A percentile compares a stretch with the other conserved stretches of the same genome.
phyloP scores from a whole-genome alignment of 2,888 invertebrate species.

The Drosophila quasianomalipes region DNA sequence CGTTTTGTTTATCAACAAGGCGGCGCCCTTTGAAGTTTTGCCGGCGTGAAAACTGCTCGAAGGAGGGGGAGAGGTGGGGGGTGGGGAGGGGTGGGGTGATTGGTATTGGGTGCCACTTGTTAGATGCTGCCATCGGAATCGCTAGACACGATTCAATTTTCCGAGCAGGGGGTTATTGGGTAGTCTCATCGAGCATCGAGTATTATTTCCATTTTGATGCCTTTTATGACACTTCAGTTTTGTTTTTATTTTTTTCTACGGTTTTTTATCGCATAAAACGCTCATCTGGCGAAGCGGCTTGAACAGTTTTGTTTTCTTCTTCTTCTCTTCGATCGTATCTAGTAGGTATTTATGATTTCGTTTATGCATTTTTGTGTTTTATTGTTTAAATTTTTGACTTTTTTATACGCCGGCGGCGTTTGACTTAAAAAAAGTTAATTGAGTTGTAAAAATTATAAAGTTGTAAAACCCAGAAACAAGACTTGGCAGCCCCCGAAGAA shows the following conservation, averaged over 20 bases:
- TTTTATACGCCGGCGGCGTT: slow-evolving; percentile 59
- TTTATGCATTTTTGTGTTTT: slow-evolving; percentile 77
- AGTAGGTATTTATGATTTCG: slow-evolving; percentile 79
- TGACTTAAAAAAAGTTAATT: slow-evolving; percentile 71
- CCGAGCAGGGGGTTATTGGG: slow-evolving; percentile 15
- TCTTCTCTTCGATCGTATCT: slow-evolving; percentile 38
- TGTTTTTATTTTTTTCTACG: slow-evolving; percentile 40
- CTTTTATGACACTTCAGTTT: slow-evolving; percentile 76
- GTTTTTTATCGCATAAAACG: slow-evolving; percentile 58
- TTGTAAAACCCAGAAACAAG: slow-evolving; percentile 52
- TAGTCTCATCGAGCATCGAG: slow-evolving; percentile 17
- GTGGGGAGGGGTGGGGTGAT: neutral
- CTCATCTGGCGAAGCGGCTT: slow-evolving; percentile 47
- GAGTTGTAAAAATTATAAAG: slow-evolving; percentile 80
- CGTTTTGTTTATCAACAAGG: slow-evolving; percentile 67
- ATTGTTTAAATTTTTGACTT: slow-evolving; percentile 60
- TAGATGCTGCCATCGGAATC: slow-evolving; percentile 69
- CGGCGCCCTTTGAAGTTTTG: slow-evolving; percentile 55
- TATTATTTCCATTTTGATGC: slow-evolving; percentile 76
- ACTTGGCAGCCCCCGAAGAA: neutral
- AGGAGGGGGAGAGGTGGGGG: neutral
- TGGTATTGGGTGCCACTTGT: slow-evolving; percentile 43
- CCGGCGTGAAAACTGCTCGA: slow-evolving; percentile 46
- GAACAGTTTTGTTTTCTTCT: slow-evolving; percentile 22
- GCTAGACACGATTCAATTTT: slow-evolving; percentile 70